A percentile compares a stretch with the other conserved stretches of the same genome.
phyloP scores from a whole-genome alignment of 1,140 invertebrate genomes.

The Physella acuta region DNA sequence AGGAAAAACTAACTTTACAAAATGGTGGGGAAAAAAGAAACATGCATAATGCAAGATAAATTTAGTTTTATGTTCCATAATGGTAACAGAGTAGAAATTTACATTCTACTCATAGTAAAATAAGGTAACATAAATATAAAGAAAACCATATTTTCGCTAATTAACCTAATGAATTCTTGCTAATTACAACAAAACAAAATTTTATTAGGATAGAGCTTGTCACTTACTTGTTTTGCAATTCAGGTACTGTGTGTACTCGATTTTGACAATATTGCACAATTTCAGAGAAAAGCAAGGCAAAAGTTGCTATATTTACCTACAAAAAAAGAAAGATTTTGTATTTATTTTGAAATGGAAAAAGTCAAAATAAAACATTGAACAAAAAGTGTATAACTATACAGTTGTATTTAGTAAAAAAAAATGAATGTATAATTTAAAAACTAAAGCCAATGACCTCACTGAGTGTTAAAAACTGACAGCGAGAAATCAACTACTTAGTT shows the following conservation, averaged over 20 bases:
- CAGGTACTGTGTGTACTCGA: slow-evolving; percentile 89
- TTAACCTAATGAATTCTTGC: too few species aligned
- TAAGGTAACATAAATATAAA: too few species aligned
- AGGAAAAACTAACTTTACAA: slow-evolving; percentile 4
- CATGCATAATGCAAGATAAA: neutral
- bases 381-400: neutral
- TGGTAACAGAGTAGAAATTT: neutral
- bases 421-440: neutral
- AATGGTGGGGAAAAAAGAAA: neutral
- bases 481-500: too few species aligned
- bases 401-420: neutral
- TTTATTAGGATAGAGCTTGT: too few species aligned
- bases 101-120: neutral
- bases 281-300: slow-evolving; percentile 94
- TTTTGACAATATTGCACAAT: slow-evolving; percentile 98
- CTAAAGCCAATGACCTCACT: neutral
- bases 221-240: slow-evolving; percentile 85
- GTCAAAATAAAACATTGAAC: neutral
- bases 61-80: neutral
- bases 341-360: slow-evolving; percentile 2
- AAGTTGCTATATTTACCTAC: slow-evolving; percentile 79
- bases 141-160: too few species aligned
- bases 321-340: slow-evolving; percentile 5
- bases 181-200: too few species aligned
- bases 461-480: neutral